These are phyloP conservation scores for Picathartes gymnocephalus DNA, from an alignment of 2,113 vertebrate genomes.

Conservation along the genomic window DNA sequence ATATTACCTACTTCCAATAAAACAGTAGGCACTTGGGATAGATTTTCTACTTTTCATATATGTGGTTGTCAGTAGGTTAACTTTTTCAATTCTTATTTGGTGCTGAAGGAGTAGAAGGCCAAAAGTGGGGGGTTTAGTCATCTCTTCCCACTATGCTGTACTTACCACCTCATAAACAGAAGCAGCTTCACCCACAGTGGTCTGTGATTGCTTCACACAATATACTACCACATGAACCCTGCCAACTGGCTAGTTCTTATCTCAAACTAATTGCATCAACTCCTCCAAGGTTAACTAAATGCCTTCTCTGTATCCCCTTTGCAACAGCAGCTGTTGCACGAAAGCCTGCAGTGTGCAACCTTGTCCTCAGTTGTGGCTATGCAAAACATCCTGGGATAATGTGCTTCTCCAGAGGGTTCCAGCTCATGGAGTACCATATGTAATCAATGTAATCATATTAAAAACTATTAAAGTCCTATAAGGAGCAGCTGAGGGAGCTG, in stretches of 20 bases:
- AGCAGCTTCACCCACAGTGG: neutral
- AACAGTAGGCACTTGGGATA: neutral
- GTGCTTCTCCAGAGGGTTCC: neutral
- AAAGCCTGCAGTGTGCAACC: neutral
- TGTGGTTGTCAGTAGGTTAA: neutral
- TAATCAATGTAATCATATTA: neutral
- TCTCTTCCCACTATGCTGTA: conserved; percentile 35
- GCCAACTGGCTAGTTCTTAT: neutral
- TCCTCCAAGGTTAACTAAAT: conserved; percentile 41
- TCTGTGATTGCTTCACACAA: conserved; percentile 20
- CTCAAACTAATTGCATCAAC: conserved; percentile 49
- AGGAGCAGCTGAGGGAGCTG: neutral
- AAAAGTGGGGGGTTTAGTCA: neutral
- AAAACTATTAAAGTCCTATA: neutral
- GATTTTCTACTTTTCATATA: neutral
- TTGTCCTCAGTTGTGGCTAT: neutral
- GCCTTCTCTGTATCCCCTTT: conserved; percentile 3
- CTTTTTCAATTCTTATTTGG: neutral
- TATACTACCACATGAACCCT: conserved; percentile 26
- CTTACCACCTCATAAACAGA: conserved; percentile 45
- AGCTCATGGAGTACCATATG: neutral
- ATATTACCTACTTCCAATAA: neutral
- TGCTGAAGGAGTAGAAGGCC: conserved; percentile 10
- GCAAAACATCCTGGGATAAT: conserved; percentile 23
- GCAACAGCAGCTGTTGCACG: conserved; percentile 59